These are phyloP conservation scores for Archips xylosteana DNA, from an alignment of 2,888 invertebrate genomes.

Conservation along the genomic window DNA sequence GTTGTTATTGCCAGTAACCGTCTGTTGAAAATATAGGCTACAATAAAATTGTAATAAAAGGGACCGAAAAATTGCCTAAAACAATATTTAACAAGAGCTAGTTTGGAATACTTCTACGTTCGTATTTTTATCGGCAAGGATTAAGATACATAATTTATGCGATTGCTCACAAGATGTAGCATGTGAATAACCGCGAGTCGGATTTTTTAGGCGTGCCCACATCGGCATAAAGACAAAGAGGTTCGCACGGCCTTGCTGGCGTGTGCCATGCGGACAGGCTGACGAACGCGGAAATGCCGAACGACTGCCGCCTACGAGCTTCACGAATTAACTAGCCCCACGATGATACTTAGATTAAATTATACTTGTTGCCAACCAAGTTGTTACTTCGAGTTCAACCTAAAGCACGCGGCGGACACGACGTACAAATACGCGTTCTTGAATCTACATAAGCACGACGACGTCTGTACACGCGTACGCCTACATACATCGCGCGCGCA, in stretches of 20 bases:
- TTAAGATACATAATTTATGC: conserved; percentile 22
- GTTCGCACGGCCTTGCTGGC: conserved; percentile 78
- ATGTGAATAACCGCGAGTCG: conserved; percentile 52
- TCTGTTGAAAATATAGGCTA: conserved; percentile 35
- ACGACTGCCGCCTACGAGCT: conserved; percentile 76
- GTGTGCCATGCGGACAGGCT: conserved; percentile 65
- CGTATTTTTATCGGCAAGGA: neutral
- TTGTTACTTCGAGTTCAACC: conserved; percentile 7
- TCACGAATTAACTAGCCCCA: conserved; percentile 66
- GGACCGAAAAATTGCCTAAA: conserved; percentile 22
- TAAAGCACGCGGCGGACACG: too few relatives aligned
- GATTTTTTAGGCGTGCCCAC: conserved; percentile 53
- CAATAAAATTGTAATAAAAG: conserved; percentile 32
- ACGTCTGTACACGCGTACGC: too few relatives aligned
- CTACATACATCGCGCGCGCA: too few relatives aligned
- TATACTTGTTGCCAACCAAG: conserved; percentile 29
- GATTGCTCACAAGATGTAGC: conserved; percentile 39
- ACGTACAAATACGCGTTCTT: too few relatives aligned
- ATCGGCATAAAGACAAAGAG: conserved; percentile 78
- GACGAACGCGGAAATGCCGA: conserved; percentile 63
- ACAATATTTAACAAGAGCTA: conserved; percentile 15
- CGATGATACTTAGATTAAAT: conserved; percentile 37
- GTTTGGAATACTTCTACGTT: neutral
- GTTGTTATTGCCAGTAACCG: conserved; percentile 49
- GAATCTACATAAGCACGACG: too few relatives aligned